Percentiles rank a stretch among this genome's conserved stretches.
Conservation (phyloP, 2,113 vertebrate genomes). For the Cryptomyrus ogoouensis region DNA sequence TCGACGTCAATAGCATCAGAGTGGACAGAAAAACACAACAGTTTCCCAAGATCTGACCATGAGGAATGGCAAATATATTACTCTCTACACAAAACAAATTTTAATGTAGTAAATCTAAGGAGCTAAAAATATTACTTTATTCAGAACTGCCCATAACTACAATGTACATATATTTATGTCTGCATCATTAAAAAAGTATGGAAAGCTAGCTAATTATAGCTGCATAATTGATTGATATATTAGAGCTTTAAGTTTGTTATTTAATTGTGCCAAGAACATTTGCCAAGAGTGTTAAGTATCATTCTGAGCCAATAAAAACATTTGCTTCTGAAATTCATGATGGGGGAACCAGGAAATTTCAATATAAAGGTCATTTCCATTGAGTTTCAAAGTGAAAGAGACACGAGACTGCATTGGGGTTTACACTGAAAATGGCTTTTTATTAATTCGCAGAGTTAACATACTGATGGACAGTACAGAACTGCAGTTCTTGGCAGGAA, state of each 20-base stretch:
- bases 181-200: background rate
- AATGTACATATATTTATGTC: background rate
- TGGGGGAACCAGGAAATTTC: background rate
- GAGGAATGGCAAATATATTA: background rate
- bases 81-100: background rate
- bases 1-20: background rate
- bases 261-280: slow-evolving; percentile 49
- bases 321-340: background rate
- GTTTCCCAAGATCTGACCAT: background rate
- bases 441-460: slow-evolving; percentile 24
- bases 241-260: slow-evolving; percentile 22
- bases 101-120: background rate
- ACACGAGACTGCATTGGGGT: background rate
- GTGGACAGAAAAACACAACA: background rate
- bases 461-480: background rate
- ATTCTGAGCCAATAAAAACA: slow-evolving; percentile 32
- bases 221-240: background rate
- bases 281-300: slow-evolving; percentile 44
- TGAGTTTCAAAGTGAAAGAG: slow-evolving; percentile 23
- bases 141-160: background rate
- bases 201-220: background rate
- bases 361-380: background rate
- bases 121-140: background rate
- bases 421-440: slow-evolving; percentile 25
- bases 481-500: slow-evolving; percentile 16